Conservation (phyloP, 2,888 invertebrate species). For the Escarpia spicata region DNA sequence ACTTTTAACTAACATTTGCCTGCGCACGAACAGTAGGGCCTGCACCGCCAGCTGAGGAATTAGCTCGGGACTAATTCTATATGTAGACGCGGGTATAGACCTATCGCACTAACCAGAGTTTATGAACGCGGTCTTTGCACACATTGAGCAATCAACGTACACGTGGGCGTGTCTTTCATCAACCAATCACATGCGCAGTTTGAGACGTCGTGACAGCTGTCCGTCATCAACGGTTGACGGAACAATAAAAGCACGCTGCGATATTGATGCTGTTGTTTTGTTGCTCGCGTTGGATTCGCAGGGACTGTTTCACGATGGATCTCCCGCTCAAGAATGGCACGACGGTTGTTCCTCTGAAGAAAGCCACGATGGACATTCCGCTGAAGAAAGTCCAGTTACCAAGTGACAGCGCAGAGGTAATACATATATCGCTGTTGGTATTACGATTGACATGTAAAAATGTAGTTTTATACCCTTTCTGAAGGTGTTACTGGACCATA, state of each 20-base stretch:
- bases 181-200: neutral
- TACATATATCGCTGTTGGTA: neutral
- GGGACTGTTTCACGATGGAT: neutral
- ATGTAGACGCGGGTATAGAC: too few relatives aligned
- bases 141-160: neutral
- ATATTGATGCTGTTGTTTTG: neutral
- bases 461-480: too few relatives aligned
- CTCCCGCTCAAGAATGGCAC: neutral
- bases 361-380: neutral
- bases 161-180: neutral
- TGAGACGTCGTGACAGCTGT: neutral
- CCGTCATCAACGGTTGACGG: neutral
- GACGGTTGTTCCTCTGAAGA: neutral
- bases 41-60: too few relatives aligned
- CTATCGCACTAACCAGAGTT: too few relatives aligned
- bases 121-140: neutral
- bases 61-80: too few relatives aligned
- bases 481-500: too few relatives aligned
- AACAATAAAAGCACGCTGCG: constrained; percentile 1
- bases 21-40: neutral
- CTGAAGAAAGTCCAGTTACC: neutral
- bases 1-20: neutral
- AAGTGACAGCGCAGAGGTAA: neutral
- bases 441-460: too few relatives aligned
- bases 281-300: neutral